These are phyloP conservation scores for Dermatemys mawii DNA, from an alignment of 2,113 vertebrate species.

Conservation along the genomic window DNA sequence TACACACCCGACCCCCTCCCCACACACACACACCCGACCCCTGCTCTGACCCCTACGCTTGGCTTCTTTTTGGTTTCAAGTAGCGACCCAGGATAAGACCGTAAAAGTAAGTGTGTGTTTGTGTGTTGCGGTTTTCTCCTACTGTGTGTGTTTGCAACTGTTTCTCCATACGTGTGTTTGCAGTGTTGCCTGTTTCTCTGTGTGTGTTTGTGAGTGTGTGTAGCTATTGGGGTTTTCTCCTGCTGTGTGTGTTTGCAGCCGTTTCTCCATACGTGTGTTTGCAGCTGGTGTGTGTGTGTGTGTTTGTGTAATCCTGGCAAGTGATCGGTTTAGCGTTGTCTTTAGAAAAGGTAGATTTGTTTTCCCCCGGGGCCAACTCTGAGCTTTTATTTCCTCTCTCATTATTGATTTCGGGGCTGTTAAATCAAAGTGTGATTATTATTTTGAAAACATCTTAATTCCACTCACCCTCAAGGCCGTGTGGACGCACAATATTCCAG, in stretches of 20 bases:
- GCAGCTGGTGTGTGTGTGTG: neutral
- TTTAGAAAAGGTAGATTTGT: too few relatives aligned
- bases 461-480: neutral
- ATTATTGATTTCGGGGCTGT: neutral
- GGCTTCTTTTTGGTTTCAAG: neutral
- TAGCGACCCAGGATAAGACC: too few relatives aligned
- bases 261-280: neutral
- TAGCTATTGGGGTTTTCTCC: neutral
- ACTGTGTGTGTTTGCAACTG: too few relatives aligned
- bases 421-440: neutral
- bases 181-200: too few relatives aligned
- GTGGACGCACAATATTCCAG: neutral
- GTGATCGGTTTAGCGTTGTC: neutral
- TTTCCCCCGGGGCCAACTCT: neutral
- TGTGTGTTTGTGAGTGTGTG: too few relatives aligned
- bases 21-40: fast-evolving
- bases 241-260: neutral
- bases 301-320: neutral
- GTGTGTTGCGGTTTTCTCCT: too few relatives aligned
- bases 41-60: too few relatives aligned
- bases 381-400: neutral
- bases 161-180: too few relatives aligned
- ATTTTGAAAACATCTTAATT: neutral
- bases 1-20: too few relatives aligned
- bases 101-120: neutral